Conservation (phyloP, 1,140 invertebrate genomes). For the Drosophila albomicans region DNA sequence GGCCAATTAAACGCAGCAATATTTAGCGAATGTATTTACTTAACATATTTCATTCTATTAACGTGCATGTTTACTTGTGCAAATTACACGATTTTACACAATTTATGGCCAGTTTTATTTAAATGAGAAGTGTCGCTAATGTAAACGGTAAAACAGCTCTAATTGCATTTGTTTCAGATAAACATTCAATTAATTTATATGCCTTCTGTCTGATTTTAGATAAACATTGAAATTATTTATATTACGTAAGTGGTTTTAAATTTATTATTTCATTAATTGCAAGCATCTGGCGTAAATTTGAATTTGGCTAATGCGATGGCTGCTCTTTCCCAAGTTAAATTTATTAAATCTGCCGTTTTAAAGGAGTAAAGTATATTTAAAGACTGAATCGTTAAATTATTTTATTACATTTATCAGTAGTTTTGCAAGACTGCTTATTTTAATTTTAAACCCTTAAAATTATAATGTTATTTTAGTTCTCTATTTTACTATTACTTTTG, state of each 20-base stretch:
- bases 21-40: slow-evolving; percentile 22
- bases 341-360: no score
- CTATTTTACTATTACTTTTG: not conserved
- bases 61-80: slow-evolving; percentile 12
- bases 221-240: slow-evolving; percentile 21
- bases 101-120: slow-evolving; percentile 13
- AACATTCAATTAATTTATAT: slow-evolving; percentile 29
- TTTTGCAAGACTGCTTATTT: no score
- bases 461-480: not conserved
- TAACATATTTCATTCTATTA: slow-evolving; percentile 22
- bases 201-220: slow-evolving; percentile 11
- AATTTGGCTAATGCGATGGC: not conserved
- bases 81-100: slow-evolving; percentile 9
- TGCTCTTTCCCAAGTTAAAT: no score
- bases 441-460: not conserved
- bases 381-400: no score
- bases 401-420: no score
- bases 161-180: slow-evolving; percentile 36
- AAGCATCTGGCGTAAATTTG: not conserved
- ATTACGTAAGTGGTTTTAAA: slow-evolving; percentile 1
- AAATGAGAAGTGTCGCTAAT: slow-evolving; percentile 17
- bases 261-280: slow-evolving; percentile 1
- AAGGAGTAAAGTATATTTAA: no score
- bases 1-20: slow-evolving; percentile 28
- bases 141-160: slow-evolving; percentile 20